Evolutionary conservation across 1,140 invertebrate genomes (phyloP), one percentile per base, ranked within the genome.

Genomic region (Drosophila chauvacae): DNA sequence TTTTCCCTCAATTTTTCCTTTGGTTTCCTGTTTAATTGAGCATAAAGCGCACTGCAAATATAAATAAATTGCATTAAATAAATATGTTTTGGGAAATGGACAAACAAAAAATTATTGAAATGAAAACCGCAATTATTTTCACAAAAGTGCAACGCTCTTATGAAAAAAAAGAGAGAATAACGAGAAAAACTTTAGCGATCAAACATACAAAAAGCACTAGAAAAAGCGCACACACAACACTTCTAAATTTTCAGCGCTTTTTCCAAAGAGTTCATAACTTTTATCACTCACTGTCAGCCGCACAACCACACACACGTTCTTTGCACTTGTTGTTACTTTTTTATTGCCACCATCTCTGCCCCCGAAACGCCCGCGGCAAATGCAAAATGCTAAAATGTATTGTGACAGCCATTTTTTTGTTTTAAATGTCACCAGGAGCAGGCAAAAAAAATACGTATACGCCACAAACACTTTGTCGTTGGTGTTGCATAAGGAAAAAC

Each of bases 211-310:
- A 74, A 65, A 56, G 48, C 14, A 44, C 26, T 45, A 7, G 50
- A 57, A 74, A 66, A 63, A 58, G 33, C 14, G 30, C 37, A 50
- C 41, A 48, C 41, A 48, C 33, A 70, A 53, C 75, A 56, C 60
- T 66, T 77, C 53, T 77, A 77, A 74, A 83, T 65, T 76, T 73
- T 65, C 61, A 65, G 20, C 55, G 63, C 41, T 68, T 72, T 62
- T 59, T 68, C 68, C 55, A 63, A 75, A 90, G 85, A 81, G 77
- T 74, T 72, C 84, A 88, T 88, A 90, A 90, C 77, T 88, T 76
- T 77, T 90, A 80, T 90, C 81, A 88, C 81, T 84, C 85, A 88
- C 84, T 88, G 80, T 88, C 80, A 79, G 50, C 16, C 41, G 18
- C 76, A 68, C 69, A 50, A 59, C 58, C 73, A 77, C 41, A 47